Conservation (phyloP, 2,888 invertebrate genomes). For the Leptopilina drosophilae region DNA sequence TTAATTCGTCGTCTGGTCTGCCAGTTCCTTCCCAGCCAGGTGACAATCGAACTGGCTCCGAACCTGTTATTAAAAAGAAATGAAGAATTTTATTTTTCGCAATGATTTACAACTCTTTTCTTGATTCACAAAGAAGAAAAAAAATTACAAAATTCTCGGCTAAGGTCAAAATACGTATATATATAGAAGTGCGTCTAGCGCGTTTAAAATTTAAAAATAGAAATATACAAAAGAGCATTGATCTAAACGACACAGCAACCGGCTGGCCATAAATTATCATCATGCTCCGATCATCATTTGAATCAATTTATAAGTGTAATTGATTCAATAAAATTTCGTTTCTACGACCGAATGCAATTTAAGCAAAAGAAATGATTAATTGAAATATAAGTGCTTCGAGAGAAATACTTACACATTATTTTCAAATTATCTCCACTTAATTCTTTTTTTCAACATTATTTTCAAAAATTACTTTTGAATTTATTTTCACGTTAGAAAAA, state of each 20-base stretch:
- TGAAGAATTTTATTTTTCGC: neutral
- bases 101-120: neutral
- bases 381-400: neutral
- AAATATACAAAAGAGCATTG: neutral
- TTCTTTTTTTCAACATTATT: too few relatives aligned
- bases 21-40: constrained; percentile 93
- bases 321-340: neutral
- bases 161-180: constrained; percentile 12
- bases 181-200: neutral
- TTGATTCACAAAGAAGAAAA: neutral
- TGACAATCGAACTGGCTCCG: constrained; percentile 89
- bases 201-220: neutral
- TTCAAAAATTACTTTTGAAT: too few relatives aligned
- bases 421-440: too few relatives aligned
- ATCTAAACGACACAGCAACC: constrained; percentile 7
- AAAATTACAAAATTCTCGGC: neutral
- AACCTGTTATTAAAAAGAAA: constrained; percentile 71
- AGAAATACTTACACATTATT: neutral
- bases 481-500: too few relatives aligned
- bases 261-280: constrained; percentile 6
- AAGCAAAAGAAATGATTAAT: neutral
- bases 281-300: constrained; percentile 14
- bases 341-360: constrained; percentile 27
- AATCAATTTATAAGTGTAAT: constrained; percentile 26
- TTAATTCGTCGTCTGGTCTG: constrained; percentile 89